Conservation (phyloP, 2,797 vertebrate species). For the Enteromius mattozi region DNA sequence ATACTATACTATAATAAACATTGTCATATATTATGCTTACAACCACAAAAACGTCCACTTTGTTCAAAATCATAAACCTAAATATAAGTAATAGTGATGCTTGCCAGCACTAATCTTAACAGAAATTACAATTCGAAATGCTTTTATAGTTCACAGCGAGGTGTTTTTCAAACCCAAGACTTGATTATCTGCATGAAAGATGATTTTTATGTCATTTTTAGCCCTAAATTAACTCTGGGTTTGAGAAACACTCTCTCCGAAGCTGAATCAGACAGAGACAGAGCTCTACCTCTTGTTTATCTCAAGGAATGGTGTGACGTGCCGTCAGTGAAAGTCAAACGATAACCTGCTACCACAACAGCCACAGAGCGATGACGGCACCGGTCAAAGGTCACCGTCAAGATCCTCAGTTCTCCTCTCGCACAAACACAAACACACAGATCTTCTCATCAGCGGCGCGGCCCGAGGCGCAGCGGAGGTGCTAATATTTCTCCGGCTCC, state of each 20-base stretch:
- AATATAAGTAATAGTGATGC: neutral
- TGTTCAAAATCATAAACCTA: neutral
- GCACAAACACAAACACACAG: slow-evolving; percentile 31
- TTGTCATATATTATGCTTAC: too few relatives aligned
- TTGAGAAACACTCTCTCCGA: neutral
- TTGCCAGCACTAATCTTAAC: neutral
- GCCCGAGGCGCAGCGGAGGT: slow-evolving; percentile 59
- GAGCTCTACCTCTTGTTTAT: neutral
- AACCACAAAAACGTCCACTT: too few relatives aligned
- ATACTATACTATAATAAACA: neutral
- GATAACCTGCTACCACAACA: slow-evolving; percentile 21
- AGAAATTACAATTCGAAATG: neutral
- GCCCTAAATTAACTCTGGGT: neutral
- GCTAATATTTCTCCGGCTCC: slow-evolving; percentile 65
- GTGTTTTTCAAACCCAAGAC: neutral
- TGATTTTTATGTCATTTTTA: slow-evolving; percentile 11
- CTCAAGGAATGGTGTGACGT: neutral
- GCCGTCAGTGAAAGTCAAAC: slow-evolving; percentile 18
- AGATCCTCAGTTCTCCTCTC: slow-evolving; percentile 49
- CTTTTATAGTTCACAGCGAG: neutral
- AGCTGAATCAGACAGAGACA: neutral
- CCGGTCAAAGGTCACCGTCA: slow-evolving; percentile 47
- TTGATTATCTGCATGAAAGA: slow-evolving; percentile 1
- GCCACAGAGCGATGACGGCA: slow-evolving; percentile 35
- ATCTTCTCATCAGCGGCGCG: slow-evolving; percentile 40